A percentile compares a stretch with the other conserved stretches of the same genome.
These are phyloP conservation scores for Mylabris sibirica DNA, from an alignment of 2,888 invertebrate genomes.

Conservation along the genomic window DNA sequence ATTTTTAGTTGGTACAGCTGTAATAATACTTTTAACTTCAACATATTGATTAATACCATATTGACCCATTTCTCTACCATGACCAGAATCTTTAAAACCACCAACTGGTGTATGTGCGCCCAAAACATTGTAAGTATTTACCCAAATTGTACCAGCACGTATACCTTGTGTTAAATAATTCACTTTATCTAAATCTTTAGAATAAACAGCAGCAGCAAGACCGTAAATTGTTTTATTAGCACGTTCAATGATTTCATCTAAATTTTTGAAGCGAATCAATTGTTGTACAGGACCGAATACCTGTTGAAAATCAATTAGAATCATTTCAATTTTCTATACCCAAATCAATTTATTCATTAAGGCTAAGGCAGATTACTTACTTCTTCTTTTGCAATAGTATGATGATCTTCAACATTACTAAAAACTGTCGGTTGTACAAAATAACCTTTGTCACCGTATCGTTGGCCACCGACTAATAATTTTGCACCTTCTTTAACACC, in stretches of 20 bases:
- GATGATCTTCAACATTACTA: slow-evolving; percentile 81
- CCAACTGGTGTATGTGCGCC: slow-evolving; percentile 91
- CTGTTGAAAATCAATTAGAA: slow-evolving; percentile 59
- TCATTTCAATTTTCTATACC: too few relatives aligned
- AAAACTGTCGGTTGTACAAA: slow-evolving; percentile 91
- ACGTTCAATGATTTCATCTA: slow-evolving; percentile 87
- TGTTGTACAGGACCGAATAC: slow-evolving; percentile 98
- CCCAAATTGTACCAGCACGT: slow-evolving; percentile 85
- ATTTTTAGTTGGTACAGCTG: slow-evolving; percentile 77
- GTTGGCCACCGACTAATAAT: slow-evolving; percentile 77
- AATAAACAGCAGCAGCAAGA: slow-evolving; percentile 91
- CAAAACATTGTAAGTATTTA: slow-evolving; percentile 93
- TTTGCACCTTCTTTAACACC: slow-evolving; percentile 89
- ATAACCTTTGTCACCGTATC: slow-evolving; percentile 76
- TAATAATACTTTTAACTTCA: slow-evolving; percentile 91
- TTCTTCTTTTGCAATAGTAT: slow-evolving; percentile 86
- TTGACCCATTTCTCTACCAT: slow-evolving; percentile 94
- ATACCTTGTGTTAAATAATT: slow-evolving; percentile 81
- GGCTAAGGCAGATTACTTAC: too few relatives aligned
- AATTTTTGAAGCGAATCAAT: slow-evolving; percentile 83
- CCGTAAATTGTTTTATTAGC: slow-evolving; percentile 93
- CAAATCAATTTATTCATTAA: too few relatives aligned
- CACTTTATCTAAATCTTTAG: slow-evolving; percentile 90
- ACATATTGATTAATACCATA: slow-evolving; percentile 93
- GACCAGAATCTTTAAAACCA: slow-evolving; percentile 95